Evolutionary conservation across 2,113 vertebrate species (phyloP).

Genomic region (Onychostruthus taczanowskii): DNA sequence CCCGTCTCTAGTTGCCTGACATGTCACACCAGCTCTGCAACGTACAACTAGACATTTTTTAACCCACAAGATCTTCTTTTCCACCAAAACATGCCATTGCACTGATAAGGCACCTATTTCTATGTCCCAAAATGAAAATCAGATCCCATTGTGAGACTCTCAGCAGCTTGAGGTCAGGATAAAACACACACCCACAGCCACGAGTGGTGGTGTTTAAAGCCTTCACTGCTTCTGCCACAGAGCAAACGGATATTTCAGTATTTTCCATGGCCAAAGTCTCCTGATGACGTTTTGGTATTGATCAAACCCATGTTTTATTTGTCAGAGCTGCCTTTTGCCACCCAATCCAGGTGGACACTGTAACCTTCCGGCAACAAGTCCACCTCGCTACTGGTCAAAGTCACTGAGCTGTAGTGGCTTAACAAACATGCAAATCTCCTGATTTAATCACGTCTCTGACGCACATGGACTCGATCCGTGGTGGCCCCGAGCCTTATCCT

Average conservation of each 20-base stretch:
- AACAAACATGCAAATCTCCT: neutral
- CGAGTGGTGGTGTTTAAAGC: neutral
- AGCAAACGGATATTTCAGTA: neutral
- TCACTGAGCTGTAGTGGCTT: neutral
- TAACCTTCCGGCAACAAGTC: neutral
- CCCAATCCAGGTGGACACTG: rapidly evolving
- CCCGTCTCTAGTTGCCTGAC: neutral
- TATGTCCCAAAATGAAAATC: neutral
- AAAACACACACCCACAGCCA: neutral
- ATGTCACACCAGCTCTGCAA: rapidly evolving
- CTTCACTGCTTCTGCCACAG: neutral
- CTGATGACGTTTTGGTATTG: neutral
- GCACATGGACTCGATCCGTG: rapidly evolving
- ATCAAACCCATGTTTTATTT: neutral
- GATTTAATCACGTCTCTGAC: neutral
- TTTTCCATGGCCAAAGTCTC: neutral
- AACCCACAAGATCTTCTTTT: neutral
- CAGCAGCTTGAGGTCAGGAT: neutral
- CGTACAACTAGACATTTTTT: rapidly evolving
- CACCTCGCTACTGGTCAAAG: neutral
- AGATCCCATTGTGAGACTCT: rapidly evolving
- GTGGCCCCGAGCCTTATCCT: neutral
- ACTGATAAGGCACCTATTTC: neutral
- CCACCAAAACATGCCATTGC: neutral
- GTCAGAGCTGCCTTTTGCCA: neutral